These are phyloP conservation scores for Panagrolaimus sp. DNA, from an alignment of 1,140 invertebrate genomes.

Conservation along the genomic window DNA sequence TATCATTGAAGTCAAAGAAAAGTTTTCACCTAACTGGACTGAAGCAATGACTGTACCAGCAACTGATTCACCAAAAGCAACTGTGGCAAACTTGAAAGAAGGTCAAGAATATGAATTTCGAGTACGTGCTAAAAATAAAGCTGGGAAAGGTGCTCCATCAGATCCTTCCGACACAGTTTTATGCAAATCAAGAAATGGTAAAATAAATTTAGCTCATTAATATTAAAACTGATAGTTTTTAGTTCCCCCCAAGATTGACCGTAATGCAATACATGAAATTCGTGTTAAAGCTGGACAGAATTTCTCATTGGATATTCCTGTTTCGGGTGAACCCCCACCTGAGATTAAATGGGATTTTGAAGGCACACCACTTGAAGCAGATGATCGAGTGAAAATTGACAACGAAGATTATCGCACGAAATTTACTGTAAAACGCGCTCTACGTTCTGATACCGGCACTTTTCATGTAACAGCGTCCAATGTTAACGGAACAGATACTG, in stretches of 20 bases:
- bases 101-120: constrained; percentile 84
- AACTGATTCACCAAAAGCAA: constrained; percentile 61
- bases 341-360: constrained; percentile 83
- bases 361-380: constrained; percentile 71
- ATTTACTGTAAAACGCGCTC: constrained; percentile 77
- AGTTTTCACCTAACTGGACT: constrained; percentile 83
- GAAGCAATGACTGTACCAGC: constrained; percentile 79
- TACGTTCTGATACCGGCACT: constrained; percentile 77
- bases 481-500: constrained; percentile 78
- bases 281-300: constrained; percentile 83
- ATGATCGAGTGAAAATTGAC: constrained; percentile 74
- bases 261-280: constrained; percentile 83
- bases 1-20: constrained; percentile 91
- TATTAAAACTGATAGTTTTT: constrained; percentile 61
- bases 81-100: constrained; percentile 75
- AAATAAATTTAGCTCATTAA: constrained; percentile 46
- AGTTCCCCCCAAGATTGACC: constrained; percentile 87
- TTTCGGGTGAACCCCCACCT: constrained; percentile 85
- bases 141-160: constrained; percentile 74
- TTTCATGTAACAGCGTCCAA: constrained; percentile 86
- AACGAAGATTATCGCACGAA: constrained; percentile 81
- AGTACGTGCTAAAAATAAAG: constrained; percentile 81
- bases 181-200: constrained; percentile 76
- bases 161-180: constrained; percentile 73
- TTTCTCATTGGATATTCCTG: constrained; percentile 87